Evolutionary conservation across 2,888 invertebrate genomes (phyloP).

Genomic region (Atrina japonica): DNA sequence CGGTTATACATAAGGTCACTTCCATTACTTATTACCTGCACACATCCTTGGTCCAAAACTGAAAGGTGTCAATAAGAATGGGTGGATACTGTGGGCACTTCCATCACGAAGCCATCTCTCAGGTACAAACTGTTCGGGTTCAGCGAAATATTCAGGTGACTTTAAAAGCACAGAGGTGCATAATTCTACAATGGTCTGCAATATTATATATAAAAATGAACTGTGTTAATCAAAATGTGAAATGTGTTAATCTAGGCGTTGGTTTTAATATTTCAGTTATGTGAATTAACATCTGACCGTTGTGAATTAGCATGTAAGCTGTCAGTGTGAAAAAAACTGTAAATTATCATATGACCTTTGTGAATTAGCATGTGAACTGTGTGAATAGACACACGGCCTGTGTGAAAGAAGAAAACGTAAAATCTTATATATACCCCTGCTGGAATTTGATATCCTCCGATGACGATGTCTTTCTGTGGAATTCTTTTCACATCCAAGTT

Average conservation of each 20-base stretch:
- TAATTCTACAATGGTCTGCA: constrained; percentile 80
- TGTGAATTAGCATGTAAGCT: too few species aligned
- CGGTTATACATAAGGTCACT: too few species aligned
- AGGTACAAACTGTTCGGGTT: constrained; percentile 86
- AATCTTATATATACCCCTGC: constrained; percentile 88
- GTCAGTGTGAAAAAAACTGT: too few species aligned
- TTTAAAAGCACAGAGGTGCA: constrained; percentile 79
- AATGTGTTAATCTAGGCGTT: too few species aligned
- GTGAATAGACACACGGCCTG: too few species aligned
- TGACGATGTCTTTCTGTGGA: constrained; percentile 86
- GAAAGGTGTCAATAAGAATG: constrained; percentile 82
- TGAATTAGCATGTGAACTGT: too few species aligned
- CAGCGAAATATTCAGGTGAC: constrained; percentile 84
- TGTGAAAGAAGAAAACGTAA: too few species aligned
- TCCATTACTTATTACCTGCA: too few species aligned
- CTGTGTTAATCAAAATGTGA: not conserved
- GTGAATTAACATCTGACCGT: too few species aligned
- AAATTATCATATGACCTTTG: too few species aligned
- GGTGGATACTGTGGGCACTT: constrained; percentile 79
- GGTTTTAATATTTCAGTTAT: too few species aligned
- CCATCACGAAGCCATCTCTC: constrained; percentile 88
- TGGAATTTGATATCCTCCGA: constrained; percentile 88
- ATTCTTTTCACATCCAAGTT: constrained; percentile 89
- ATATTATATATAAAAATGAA: constrained; percentile 29
- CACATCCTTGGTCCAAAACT: constrained; percentile 83